Percentiles rank a stretch among this genome's conserved stretches.
These are phyloP conservation scores for Emmelina monodactyla DNA, from an alignment of 2,888 invertebrate species.

Conservation along the genomic window DNA sequence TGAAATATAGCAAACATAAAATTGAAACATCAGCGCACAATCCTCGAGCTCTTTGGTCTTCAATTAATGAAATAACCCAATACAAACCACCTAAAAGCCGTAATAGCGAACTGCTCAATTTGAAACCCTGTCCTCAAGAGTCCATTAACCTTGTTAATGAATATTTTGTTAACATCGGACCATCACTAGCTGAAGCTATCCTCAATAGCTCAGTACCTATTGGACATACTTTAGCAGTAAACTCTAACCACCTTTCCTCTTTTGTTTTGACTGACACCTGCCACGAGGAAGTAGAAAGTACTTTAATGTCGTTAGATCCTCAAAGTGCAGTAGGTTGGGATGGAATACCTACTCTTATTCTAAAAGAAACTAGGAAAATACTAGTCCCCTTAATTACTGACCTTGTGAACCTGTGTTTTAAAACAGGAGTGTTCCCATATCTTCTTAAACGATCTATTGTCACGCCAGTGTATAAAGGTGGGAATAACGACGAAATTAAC, in stretches of 20 bases:
- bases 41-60: no score
- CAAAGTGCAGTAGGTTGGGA: not conserved
- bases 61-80: no score
- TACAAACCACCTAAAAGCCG: no score
- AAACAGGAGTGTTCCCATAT: not conserved
- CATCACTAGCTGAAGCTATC: not conserved
- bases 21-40: no score
- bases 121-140: no score
- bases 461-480: not conserved
- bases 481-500: not conserved
- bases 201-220: not conserved
- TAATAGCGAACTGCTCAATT: no score
- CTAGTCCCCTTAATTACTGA: constrained; percentile 1
- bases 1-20: no score
- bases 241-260: not conserved
- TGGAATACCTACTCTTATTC: no score
- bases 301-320: not conserved
- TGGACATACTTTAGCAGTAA: not conserved
- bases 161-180: no score
- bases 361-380: no score
- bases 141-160: no score
- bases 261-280: not conserved
- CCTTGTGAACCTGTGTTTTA: constrained; percentile 1
- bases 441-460: not conserved
- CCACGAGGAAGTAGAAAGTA: constrained; percentile 1